Evolutionary conservation across 2,113 vertebrate species (phyloP).

Genomic region (Amphiprion percula): DNA sequence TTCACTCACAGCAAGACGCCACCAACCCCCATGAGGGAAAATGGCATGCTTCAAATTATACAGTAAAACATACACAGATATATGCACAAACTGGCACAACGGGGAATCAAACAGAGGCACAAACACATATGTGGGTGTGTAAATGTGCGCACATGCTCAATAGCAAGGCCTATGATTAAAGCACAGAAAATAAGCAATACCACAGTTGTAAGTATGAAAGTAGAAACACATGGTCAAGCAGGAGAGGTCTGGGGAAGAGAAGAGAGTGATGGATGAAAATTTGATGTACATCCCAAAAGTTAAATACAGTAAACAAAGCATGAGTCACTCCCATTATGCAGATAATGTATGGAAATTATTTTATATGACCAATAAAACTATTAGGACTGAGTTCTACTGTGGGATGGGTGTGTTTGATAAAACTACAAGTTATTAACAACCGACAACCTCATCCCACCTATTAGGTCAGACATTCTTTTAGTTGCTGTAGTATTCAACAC

Average conservation of each 20-base stretch:
- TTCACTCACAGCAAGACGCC: neutral
- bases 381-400: no score
- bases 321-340: no score
- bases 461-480: no score
- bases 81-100: neutral
- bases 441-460: no score
- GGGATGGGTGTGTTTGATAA: no score
- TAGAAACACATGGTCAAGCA: neutral
- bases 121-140: neutral
- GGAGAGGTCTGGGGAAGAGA: neutral
- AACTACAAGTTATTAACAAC: no score
- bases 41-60: slow-evolving; percentile 1
- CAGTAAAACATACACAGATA: neutral
- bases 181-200: neutral
- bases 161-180: neutral
- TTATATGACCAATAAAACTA: no score
- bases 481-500: no score
- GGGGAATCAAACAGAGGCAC: neutral
- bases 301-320: no score
- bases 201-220: slow-evolving; percentile 2
- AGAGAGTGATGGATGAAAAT: neutral
- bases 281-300: no score
- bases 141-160: neutral
- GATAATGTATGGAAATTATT: no score
- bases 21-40: neutral